Base-by-base conservation (phyloP, 2,888 invertebrate genomes). In the Shargacucullia verbasci region DNA sequence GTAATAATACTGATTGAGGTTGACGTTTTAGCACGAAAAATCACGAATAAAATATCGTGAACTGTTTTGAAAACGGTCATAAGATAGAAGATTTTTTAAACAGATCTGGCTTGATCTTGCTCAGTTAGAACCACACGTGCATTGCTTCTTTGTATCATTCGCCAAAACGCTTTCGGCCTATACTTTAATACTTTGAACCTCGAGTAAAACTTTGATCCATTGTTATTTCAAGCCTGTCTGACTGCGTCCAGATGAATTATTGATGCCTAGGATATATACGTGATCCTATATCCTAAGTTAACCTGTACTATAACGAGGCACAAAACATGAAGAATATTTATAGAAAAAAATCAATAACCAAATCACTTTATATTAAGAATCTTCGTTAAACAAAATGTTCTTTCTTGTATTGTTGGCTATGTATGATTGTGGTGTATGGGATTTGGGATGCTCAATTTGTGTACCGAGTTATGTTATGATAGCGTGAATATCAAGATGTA, bases 211-310 rank as follows among this genome's bases (percentile, higher is more conserved):
- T 84, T 80, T 81, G 83, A 87, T 87, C 80, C 84, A 93, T 93
- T 93, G 87, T 87, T 89, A 93, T 93, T 90, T 89, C 89, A 80
- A 83, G 76, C 81, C 82, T 84, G 92, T 82, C 83, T 80, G 82
- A 78, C 80, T 82, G 86, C 76, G 75, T 59, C 80, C 81, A 74
- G 75, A 92, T 93, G 92, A 89, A 93, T 93, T 90, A 93, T 93
- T 89, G 86, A 93, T 90, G 85, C 60, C 78, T 73, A 76, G 80
- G 75, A 79, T 80, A 78, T 79, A 78, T 88, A 90, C 92, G 92
- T 92, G 92, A 86, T 86, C 79, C 73, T 82, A 77, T 80, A 82
- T 76, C 81, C 83, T 76, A 72, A 58, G 69, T 67, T 73, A 81
- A 75, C 80, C 81, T 78, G 79, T 67, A 80, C 63, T 80, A 73